Evolutionary conservation across 2,797 vertebrate species (phyloP), one percentile per base, ranked within the genome.

Genomic region (Dipus sagitta): DNA sequence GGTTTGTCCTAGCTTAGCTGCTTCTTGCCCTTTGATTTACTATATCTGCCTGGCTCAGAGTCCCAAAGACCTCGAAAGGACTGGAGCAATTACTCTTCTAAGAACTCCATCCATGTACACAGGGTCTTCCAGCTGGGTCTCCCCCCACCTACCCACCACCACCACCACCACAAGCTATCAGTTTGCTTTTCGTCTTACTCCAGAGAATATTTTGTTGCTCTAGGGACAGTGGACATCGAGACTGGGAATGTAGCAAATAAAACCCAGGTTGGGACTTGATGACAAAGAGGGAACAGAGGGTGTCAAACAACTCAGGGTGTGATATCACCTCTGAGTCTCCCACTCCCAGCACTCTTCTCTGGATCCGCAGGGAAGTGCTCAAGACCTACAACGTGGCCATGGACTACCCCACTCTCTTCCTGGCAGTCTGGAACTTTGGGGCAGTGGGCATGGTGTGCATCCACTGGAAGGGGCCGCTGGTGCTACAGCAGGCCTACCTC

Each of bases 381-480:
- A 99, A 99, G 98, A 99, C 99, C 0, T 99, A 99, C 98, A 99
- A 99, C 0, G 97, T 99, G 95, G 99, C 99, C 18, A 99, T 99
- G 99, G 99, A 99, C 97, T 99, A 99, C 92, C 99, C 99, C 0
- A 99, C 99, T 0, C 97, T 99, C 38, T 97, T 98, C 30, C 97
- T 99, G 97, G 96, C 99, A 32, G 99, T 99, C 97, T 99, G 99
- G 99, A 99, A 99, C 98, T 99, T 99, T 7, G 99, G 99, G 70
- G 99, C 99, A 0, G 99, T 99, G 93, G 99, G 99, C 86, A 99
- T 99, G 99, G 98, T 99, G 94, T 99, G 99, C 91, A 99, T 99
- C 97, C 99, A 99, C 96, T 99, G 99, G 99, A 99, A 99, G 96
- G 99, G 99, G 0, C 99, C 99, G 0, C 98, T 99, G 52, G 98